Conservation (phyloP, 2,888 invertebrate genomes). For the Drosophila anceps region DNA sequence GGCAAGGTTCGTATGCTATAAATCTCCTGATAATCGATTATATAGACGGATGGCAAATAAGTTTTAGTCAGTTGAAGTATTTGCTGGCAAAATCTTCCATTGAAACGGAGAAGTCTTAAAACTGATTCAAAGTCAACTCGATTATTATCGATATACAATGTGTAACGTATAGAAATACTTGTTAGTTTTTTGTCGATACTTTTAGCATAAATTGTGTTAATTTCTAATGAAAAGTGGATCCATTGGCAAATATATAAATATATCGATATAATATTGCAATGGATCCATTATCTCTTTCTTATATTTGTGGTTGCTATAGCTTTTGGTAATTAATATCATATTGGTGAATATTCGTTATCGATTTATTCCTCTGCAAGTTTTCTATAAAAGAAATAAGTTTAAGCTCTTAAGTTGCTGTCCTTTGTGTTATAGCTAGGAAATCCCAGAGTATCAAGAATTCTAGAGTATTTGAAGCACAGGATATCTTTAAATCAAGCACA, state of each 20-base stretch:
- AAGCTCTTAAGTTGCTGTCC: no score
- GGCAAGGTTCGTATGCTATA: background rate
- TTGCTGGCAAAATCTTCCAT: background rate
- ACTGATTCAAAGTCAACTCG: background rate
- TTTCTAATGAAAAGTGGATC: no score
- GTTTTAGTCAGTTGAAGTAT: background rate
- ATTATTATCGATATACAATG: background rate
- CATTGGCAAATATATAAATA: no score
- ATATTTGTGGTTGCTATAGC: no score
- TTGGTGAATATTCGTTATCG: no score
- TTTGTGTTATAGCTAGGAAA: background rate
- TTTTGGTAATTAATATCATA: no score
- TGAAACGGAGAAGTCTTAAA: no score
- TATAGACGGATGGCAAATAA: background rate
- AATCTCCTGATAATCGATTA: background rate
- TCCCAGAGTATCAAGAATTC: background rate
- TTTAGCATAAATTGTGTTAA: no score
- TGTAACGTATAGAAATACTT: no score
- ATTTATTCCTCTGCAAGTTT: background rate
- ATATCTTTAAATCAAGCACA: slow-evolving; percentile 6
- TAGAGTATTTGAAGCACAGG: background rate
- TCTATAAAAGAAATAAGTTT: background rate
- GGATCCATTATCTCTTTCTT: no score
- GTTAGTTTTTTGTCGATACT: no score
- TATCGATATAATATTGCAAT: no score